These are phyloP conservation scores for Nyctibius bracteatus DNA, from an alignment of 2,113 vertebrate genomes.

Conservation along the genomic window DNA sequence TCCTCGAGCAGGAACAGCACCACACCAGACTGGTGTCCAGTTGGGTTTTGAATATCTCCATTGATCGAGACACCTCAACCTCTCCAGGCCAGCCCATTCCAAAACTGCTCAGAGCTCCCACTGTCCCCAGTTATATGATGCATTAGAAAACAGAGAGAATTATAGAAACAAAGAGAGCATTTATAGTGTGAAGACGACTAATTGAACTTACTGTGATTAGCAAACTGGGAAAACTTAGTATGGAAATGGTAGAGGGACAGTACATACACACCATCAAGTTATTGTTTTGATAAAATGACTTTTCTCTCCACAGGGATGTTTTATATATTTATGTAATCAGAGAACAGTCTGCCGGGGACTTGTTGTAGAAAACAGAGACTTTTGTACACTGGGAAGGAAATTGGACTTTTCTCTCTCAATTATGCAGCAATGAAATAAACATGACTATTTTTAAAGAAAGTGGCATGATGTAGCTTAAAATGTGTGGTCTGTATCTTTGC, in stretches of 20 bases:
- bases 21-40: background rate
- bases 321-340: background rate
- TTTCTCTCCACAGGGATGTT: background rate
- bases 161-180: background rate
- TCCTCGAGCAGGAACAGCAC: background rate
- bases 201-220: background rate
- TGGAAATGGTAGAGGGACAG: background rate
- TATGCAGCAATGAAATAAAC: background rate
- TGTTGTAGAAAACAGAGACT: background rate
- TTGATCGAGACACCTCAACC: rapidly evolving
- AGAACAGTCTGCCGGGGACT: background rate
- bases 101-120: background rate
- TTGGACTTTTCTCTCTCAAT: background rate
- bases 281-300: background rate
- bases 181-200: background rate
- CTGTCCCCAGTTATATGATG: background rate
- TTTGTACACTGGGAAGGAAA: background rate
- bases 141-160: background rate
- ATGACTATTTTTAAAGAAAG: background rate
- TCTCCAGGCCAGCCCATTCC: background rate
- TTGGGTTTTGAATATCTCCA: background rate
- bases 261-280: background rate
- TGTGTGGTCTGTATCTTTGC: background rate
- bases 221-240: background rate
- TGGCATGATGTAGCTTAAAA: background rate